A percentile compares a stretch with the other conserved stretches of the same genome.
Conservation (phyloP, 2,797 vertebrate genomes). For the Aplochiton taeniatus region DNA sequence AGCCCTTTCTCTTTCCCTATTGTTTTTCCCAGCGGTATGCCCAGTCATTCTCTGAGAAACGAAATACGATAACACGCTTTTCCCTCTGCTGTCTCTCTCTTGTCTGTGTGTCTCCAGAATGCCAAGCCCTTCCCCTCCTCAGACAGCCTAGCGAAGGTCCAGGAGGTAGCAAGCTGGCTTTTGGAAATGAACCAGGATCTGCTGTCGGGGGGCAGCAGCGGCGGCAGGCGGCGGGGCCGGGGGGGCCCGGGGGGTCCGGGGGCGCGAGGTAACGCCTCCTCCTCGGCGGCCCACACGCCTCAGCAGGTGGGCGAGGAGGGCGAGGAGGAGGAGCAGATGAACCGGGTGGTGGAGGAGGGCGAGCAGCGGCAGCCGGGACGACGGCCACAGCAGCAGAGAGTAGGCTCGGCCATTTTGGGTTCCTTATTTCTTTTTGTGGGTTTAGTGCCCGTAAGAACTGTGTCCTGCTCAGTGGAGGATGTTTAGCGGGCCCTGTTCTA, state of each 20-base stretch:
- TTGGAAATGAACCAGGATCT: slow-evolving; percentile 99
- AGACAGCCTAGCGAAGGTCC: slow-evolving; percentile 99
- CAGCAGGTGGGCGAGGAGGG: slow-evolving; percentile 89
- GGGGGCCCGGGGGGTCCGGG: slow-evolving; percentile 88
- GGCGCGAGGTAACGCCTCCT: slow-evolving; percentile 93
- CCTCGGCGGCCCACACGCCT: slow-evolving; percentile 92
- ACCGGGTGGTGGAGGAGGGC: slow-evolving; percentile 79
- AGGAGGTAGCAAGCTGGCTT: slow-evolving; percentile 99
- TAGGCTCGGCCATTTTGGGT: neutral
- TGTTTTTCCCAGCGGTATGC: neutral
- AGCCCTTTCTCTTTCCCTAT: neutral
- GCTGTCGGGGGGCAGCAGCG: slow-evolving; percentile 99
- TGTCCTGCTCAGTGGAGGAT: no score
- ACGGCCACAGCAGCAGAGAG: slow-evolving; percentile 19
- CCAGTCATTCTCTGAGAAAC: neutral
- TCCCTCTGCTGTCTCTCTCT: slow-evolving; percentile 14
- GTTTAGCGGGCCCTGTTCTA: no score
- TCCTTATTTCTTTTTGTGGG: no score
- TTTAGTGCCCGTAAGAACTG: no score
- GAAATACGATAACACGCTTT: slow-evolving; percentile 1
- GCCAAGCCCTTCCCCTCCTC: slow-evolving; percentile 97
- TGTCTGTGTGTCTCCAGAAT: slow-evolving; percentile 80
- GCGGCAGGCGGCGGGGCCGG: slow-evolving; percentile 90
- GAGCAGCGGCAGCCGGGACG: slow-evolving; percentile 65
- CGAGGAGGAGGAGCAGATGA: slow-evolving; percentile 83